These are phyloP conservation scores for Calameuta idolon DNA, from an alignment of 2,888 invertebrate species.

Conservation along the genomic window DNA sequence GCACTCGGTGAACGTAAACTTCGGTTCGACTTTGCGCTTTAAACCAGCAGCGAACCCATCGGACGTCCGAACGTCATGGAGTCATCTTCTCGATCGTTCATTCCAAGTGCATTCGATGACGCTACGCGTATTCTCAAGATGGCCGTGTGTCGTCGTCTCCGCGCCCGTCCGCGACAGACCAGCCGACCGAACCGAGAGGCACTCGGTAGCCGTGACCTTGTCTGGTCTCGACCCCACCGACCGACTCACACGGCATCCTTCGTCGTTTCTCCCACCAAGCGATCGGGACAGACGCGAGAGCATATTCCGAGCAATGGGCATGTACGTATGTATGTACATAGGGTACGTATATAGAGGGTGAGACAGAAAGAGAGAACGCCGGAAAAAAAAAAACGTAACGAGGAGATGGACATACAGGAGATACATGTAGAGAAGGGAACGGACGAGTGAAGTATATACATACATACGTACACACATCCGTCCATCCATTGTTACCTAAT, in stretches of 20 bases:
- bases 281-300: background rate
- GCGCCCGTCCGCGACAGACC: background rate
- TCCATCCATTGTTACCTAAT: slow-evolving; percentile 54
- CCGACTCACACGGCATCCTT: slow-evolving; percentile 24
- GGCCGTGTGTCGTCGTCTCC: slow-evolving; percentile 42
- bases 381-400: slow-evolving; percentile 14
- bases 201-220: slow-evolving; percentile 65
- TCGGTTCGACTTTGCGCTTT: background rate
- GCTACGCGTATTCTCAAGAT: slow-evolving; percentile 55
- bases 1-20: background rate
- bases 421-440: background rate
- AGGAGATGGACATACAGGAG: background rate
- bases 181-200: slow-evolving; percentile 33
- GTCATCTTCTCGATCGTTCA: slow-evolving; percentile 51
- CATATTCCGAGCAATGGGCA: background rate
- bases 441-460: slow-evolving; percentile 9
- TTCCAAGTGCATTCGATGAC: slow-evolving; percentile 50
- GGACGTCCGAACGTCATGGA: background rate
- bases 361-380: background rate
- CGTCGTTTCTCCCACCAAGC: slow-evolving; percentile 26
- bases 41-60: background rate
- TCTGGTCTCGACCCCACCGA: slow-evolving; percentile 51
- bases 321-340: background rate
- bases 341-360: background rate
- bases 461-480: slow-evolving; percentile 27